Conservation (phyloP, 2,113 vertebrate species). For the Struthidea cinerea region DNA sequence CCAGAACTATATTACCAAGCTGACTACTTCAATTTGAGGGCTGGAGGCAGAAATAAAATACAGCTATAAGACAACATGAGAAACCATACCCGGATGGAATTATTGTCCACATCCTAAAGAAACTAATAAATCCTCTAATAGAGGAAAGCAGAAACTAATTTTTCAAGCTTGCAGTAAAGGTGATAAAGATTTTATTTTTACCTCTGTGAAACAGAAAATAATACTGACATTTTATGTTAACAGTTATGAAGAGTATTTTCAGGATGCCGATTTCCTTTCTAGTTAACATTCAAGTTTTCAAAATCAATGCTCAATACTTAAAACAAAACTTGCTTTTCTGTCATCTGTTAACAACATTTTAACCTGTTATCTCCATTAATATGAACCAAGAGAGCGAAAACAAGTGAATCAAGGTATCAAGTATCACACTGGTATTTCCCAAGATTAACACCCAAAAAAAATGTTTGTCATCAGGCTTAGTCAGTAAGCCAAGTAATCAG, state of each 20-base stretch:
- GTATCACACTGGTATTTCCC: not conserved
- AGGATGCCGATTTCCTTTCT: not conserved
- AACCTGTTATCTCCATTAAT: not conserved
- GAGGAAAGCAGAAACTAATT: not conserved
- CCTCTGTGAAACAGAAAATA: not conserved
- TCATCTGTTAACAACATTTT: not conserved
- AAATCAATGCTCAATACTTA: not conserved
- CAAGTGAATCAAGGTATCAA: constrained; percentile 1
- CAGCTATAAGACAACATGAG: not conserved
- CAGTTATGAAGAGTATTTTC: not conserved
- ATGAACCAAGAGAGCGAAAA: not conserved
- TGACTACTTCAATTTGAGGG: not conserved
- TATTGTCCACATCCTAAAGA: not conserved
- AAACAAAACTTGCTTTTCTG: not conserved
- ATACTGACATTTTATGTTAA: not conserved
- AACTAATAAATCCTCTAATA: not conserved
- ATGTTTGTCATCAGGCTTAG: not conserved
- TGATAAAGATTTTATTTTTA: not conserved
- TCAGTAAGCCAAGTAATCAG: not conserved
- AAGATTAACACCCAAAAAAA: not conserved
- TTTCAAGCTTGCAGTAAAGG: not conserved
- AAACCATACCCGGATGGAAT: not conserved
- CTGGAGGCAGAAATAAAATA: not conserved
- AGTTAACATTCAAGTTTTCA: not conserved
- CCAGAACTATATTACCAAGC: not conserved